Conservation (phyloP, 2,113 vertebrate genomes). For the Hepsetus odoe region DNA sequence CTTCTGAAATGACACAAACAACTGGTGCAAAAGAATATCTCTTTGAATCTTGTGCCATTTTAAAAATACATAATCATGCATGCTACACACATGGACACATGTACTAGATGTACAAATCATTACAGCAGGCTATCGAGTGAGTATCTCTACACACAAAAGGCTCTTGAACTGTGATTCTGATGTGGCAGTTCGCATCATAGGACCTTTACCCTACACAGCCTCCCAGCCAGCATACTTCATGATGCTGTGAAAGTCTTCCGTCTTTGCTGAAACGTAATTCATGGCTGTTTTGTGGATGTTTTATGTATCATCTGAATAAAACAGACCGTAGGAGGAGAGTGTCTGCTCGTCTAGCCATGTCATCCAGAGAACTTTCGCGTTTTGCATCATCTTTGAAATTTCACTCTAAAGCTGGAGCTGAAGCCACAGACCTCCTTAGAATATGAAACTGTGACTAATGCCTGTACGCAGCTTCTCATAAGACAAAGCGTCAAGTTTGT, state of each 20-base stretch:
- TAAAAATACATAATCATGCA: too few species aligned
- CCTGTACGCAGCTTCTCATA: conserved; percentile 64
- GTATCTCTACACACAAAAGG: too few species aligned
- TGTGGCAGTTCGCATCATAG: too few species aligned
- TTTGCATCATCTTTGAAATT: conserved; percentile 71
- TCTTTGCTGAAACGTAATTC: too few species aligned
- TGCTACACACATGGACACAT: too few species aligned
- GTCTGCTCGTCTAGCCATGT: conserved; percentile 36
- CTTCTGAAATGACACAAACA: background rate
- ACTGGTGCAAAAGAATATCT: background rate
- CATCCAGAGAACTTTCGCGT: conserved; percentile 35
- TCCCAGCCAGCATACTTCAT: too few species aligned
- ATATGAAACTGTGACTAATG: conserved; percentile 78
- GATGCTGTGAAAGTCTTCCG: too few species aligned
- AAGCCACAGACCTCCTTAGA: conserved; percentile 74
- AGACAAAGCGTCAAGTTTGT: conserved; percentile 65
- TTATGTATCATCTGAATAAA: conserved; percentile 28
- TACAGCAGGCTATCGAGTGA: too few species aligned
- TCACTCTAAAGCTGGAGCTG: conserved; percentile 51
- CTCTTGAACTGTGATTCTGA: too few species aligned
- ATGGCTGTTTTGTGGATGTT: too few species aligned
- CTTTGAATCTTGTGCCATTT: background rate
- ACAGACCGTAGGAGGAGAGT: conserved; percentile 37
- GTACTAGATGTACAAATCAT: too few species aligned
- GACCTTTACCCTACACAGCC: too few species aligned